Conservation (phyloP, 2,888 invertebrate species). For the Scaptomyza caliginosa region DNA sequence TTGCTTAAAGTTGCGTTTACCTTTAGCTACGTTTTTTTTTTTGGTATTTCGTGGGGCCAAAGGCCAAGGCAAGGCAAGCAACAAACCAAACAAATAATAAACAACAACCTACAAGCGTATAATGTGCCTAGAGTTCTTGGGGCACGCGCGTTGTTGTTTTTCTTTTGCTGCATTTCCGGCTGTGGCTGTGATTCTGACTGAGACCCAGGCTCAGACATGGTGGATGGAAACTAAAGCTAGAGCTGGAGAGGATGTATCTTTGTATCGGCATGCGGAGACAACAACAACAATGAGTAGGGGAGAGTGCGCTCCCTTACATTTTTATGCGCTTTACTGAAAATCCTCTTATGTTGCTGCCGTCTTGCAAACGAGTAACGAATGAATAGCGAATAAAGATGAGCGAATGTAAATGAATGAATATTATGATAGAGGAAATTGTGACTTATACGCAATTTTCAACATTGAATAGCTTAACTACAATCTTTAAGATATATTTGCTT, state of each 20-base stretch:
- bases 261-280: constrained; percentile 62
- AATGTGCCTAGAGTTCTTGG: constrained; percentile 41
- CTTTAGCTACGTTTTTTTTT: constrained; percentile 44
- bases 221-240: constrained; percentile 1
- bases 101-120: constrained; percentile 20
- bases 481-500: no score
- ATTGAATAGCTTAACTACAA: neutral
- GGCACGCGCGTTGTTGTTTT: constrained; percentile 56
- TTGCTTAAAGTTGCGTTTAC: constrained; percentile 44
- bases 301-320: constrained; percentile 26
- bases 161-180: constrained; percentile 47
- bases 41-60: no score
- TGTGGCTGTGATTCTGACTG: constrained; percentile 25
- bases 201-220: neutral
- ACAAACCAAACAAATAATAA: neutral
- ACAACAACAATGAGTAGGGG: constrained; percentile 1
- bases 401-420: constrained; percentile 17
- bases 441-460: constrained; percentile 6
- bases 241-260: constrained; percentile 3
- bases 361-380: constrained; percentile 24
- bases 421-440: constrained; percentile 28
- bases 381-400: constrained; percentile 16
- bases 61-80: constrained; percentile 52
- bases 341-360: constrained; percentile 66
- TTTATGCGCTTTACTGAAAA: constrained; percentile 77